These are phyloP conservation scores for Fringilla coelebs DNA, from an alignment of 2,797 vertebrate genomes.

Conservation along the genomic window DNA sequence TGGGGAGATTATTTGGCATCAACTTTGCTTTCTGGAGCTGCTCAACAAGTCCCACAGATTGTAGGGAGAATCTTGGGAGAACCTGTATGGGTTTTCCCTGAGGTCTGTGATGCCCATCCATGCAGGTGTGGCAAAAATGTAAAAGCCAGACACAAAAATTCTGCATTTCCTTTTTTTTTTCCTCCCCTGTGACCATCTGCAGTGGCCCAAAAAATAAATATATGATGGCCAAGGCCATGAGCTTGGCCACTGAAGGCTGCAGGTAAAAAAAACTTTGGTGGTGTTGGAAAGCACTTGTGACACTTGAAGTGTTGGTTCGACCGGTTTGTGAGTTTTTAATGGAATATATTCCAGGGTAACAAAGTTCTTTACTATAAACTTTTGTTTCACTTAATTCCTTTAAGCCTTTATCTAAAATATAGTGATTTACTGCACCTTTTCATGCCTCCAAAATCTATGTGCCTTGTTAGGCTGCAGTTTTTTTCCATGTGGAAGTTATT, in stretches of 20 bases:
- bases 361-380: neutral
- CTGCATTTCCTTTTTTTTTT: neutral
- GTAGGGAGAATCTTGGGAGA: accelerated
- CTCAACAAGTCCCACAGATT: neutral
- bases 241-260: neutral
- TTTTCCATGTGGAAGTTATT: neutral
- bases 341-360: neutral
- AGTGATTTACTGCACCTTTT: neutral
- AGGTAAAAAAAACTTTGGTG: neutral
- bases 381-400: neutral
- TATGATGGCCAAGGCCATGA: neutral
- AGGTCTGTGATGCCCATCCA: neutral
- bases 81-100: accelerated
- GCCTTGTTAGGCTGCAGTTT: neutral
- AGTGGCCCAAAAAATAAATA: neutral
- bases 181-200: neutral
- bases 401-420: neutral
- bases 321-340: neutral
- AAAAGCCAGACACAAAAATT: neutral
- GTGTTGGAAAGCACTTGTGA: neutral
- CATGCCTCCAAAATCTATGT: accelerated
- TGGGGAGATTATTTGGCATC: neutral
- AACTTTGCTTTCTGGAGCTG: neutral
- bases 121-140: neutral
- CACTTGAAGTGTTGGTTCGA: neutral